Evolutionary conservation across 2,113 vertebrate genomes (phyloP).

Genomic region (Sorex araneus): DNA sequence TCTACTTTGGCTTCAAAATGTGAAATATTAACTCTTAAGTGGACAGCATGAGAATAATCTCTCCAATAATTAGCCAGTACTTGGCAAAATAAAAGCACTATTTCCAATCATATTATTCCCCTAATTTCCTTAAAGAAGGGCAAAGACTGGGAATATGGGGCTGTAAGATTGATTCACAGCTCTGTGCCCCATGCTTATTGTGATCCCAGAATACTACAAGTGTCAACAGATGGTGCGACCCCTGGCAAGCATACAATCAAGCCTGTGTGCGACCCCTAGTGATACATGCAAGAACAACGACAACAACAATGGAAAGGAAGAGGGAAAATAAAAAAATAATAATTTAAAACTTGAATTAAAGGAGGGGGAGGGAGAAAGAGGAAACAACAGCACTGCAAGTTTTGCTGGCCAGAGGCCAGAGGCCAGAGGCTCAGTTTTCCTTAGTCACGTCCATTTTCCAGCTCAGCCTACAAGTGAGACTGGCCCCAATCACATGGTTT

Average conservation of each 20-base stretch:
- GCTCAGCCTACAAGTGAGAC: neutral
- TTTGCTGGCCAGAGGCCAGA: neutral
- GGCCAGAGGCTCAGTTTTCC: neutral
- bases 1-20: neutral
- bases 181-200: no score
- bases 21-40: neutral
- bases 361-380: neutral
- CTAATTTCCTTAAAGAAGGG: neutral
- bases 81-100: conserved; percentile 24
- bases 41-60: neutral
- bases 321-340: neutral
- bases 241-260: no score
- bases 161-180: no score
- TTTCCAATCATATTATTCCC: conserved; percentile 14
- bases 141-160: neutral
- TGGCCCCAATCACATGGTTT: neutral
- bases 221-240: no score
- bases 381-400: neutral
- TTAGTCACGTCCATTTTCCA: neutral
- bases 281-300: no score
- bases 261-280: no score
- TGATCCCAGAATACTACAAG: no score
- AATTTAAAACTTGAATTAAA: neutral
- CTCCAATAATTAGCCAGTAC: neutral
- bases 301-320: neutral